Base-by-base conservation (phyloP, 2,113 vertebrate species). In the Pomatorhinus ruficollis region DNA sequence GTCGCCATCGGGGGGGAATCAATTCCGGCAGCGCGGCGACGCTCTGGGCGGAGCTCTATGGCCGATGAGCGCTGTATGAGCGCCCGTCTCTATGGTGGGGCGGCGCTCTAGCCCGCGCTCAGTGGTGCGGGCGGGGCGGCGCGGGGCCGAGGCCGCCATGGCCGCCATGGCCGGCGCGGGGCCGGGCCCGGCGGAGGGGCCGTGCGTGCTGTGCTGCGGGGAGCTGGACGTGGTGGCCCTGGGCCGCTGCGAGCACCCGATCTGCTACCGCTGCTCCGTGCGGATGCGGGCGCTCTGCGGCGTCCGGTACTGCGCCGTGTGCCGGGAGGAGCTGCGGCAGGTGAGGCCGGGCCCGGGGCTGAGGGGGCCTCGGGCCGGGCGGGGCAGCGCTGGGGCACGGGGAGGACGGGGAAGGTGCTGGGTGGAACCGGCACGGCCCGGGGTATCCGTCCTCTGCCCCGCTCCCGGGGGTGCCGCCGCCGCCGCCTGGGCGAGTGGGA, bases 261-360 rank as follows among this genome's bases (percentile, higher is more conserved):
- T 99, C 96, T 99, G 99, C 96, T 99, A 98, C 97, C 99, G 99
- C 92, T 99, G 99, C 97, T 99, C 99, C 89, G 99, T 99, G 96
- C 99, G 99, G 97, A 99, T 99, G 99, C 97, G 99, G 95, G 99
- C 99, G 80, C 98, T 99, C 49, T 99, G 99, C 90, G 99, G 99
- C 25, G 99, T 99, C 97, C 98, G 98, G 70, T 99, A 99, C 98
- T 99, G 99, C 97, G 99, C 99, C 33, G 99, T 99, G 83, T 99
- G 99, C 98, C 99, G 99, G 76, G 99, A 99, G 97, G 99, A 99
- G 98, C 98, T 99, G 92, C 98, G 98, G 97, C 99, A 99, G 99
- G 99, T 99, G 95, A 85, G 56, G 88, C 64, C 33, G 90, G 93
- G 95, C 40, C 79, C 15, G 11, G 66, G 14, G 16, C 37, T 15